phyloP scores from a whole-genome alignment of 2,888 invertebrate genomes.

The Diarsia mendica region DNA sequence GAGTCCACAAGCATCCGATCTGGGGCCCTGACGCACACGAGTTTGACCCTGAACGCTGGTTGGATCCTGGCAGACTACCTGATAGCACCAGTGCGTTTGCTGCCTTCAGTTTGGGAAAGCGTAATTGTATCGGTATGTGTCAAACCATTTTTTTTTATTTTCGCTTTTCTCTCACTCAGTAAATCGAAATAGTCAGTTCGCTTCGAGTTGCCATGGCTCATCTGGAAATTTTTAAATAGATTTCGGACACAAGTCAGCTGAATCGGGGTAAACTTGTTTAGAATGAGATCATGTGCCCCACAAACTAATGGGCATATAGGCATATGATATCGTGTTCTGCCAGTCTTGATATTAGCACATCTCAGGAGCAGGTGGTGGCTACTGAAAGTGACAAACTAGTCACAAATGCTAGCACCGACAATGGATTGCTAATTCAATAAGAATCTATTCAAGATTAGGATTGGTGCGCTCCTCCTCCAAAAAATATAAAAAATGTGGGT shows the following conservation, averaged over 20 bases:
- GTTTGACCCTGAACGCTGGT: slow-evolving; percentile 80
- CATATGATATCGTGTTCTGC: no score
- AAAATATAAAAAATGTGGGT: no score
- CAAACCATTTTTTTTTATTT: background rate
- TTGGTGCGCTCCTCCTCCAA: background rate
- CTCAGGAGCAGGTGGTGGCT: no score
- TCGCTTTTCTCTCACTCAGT: background rate
- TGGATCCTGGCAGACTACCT: slow-evolving; percentile 66
- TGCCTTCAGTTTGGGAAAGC: slow-evolving; percentile 77
- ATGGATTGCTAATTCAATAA: background rate
- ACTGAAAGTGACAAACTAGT: no score
- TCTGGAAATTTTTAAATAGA: no score
- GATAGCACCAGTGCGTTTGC: slow-evolving; percentile 68
- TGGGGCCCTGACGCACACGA: slow-evolving; percentile 77
- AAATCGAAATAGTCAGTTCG: background rate
- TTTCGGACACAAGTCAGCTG: no score
- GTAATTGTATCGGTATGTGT: slow-evolving; percentile 71
- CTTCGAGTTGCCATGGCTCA: background rate
- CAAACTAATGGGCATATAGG: no score
- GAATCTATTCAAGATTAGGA: background rate
- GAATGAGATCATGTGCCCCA: no score
- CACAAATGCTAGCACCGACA: background rate
- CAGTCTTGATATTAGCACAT: no score
- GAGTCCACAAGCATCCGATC: slow-evolving; percentile 75
- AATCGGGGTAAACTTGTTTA: no score